Conservation (phyloP, 2,113 vertebrate species). For the Ifrita kowaldi region DNA sequence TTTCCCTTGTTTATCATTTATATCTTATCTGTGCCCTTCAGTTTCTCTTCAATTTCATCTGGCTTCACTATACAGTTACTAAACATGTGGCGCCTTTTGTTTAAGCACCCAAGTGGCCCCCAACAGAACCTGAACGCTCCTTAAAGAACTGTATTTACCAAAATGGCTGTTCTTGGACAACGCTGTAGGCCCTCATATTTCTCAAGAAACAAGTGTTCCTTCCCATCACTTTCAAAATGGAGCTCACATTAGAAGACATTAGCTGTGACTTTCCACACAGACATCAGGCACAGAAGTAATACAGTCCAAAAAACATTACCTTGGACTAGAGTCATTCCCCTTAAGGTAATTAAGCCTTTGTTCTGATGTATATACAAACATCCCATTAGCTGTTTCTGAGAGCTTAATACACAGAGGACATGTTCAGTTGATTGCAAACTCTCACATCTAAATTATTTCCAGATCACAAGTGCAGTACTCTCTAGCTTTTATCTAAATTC, state of each 20-base stretch:
- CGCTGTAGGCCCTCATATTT: neutral
- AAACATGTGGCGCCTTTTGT: neutral
- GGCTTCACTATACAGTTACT: neutral
- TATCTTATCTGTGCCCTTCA: no score
- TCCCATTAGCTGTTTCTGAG: neutral
- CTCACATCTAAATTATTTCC: neutral
- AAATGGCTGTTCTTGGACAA: neutral
- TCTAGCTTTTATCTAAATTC: neutral
- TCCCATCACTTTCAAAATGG: neutral
- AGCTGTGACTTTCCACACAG: neutral
- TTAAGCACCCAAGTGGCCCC: neutral
- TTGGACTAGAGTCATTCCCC: neutral
- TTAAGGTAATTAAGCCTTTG: slow-evolving; percentile 16
- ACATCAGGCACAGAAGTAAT: neutral
- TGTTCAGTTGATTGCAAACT: neutral
- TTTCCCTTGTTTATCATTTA: neutral
- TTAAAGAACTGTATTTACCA: neutral
- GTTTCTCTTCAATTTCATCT: neutral
- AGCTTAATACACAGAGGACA: neutral
- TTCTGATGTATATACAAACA: neutral
- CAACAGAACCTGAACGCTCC: neutral
- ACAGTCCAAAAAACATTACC: neutral
- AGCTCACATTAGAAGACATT: neutral
- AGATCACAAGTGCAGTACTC: neutral
- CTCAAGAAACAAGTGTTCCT: neutral